Percentiles rank a stretch among this genome's conserved stretches.
phyloP scores from a whole-genome alignment of 2,888 invertebrate genomes.

The Drosophila prostipennis region DNA sequence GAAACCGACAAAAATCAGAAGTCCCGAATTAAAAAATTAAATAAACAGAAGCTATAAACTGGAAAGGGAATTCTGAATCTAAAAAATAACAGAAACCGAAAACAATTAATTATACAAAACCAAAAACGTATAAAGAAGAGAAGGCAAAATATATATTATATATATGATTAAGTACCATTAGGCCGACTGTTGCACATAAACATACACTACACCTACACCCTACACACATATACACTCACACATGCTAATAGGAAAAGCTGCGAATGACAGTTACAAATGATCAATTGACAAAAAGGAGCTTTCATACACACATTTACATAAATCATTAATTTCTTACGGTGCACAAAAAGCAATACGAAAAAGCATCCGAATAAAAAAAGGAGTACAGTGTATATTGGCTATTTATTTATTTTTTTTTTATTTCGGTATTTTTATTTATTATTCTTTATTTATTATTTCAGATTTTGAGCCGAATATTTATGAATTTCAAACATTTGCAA shows the following conservation, averaged over 20 bases:
- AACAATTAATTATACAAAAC: slow-evolving; percentile 43
- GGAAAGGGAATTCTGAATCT: slow-evolving; percentile 17
- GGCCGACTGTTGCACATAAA: slow-evolving; percentile 69
- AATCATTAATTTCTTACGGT: slow-evolving; percentile 9
- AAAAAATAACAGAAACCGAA: slow-evolving; percentile 15
- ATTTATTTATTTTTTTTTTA: not conserved
- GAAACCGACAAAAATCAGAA: slow-evolving; percentile 31
- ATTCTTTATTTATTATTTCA: not conserved
- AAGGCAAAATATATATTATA: slow-evolving; percentile 54
- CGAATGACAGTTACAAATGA: slow-evolving; percentile 53
- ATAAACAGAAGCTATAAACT: slow-evolving; percentile 32
- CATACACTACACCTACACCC: slow-evolving; percentile 1
- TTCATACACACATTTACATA: slow-evolving; percentile 21
- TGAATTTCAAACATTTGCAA: no score
- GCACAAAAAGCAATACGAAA: slow-evolving; percentile 39
- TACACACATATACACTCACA: slow-evolving; percentile 8
- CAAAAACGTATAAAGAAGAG: slow-evolving; percentile 30
- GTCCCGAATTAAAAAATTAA: slow-evolving; percentile 53
- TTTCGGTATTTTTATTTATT: no score
- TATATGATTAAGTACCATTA: slow-evolving; percentile 63
- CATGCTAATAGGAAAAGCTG: slow-evolving; percentile 34
- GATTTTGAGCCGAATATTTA: not conserved
- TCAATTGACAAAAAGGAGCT: slow-evolving; percentile 24
- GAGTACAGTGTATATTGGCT: slow-evolving; percentile 16
- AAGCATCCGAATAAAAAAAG: not conserved